These are phyloP conservation scores for Noctua janthina DNA, from an alignment of 2,888 invertebrate genomes.

Conservation along the genomic window DNA sequence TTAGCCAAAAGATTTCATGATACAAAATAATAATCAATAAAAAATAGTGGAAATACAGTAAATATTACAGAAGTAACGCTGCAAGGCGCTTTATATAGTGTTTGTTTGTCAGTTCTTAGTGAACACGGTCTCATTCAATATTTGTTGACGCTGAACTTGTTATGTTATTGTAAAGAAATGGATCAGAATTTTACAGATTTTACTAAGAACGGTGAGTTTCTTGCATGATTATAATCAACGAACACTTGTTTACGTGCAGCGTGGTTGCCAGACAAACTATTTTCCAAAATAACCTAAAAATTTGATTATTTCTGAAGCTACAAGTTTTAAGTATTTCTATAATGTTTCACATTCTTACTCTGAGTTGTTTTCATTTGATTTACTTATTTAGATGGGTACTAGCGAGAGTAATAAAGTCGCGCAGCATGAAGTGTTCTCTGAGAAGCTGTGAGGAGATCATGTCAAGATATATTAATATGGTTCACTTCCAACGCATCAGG, in stretches of 20 bases:
- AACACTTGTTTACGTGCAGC: too few relatives aligned
- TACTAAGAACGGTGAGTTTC: conserved; percentile 42
- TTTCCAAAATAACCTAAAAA: conserved; percentile 25
- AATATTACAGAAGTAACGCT: background rate
- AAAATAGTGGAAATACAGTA: background rate
- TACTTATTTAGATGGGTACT: background rate
- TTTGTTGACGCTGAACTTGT: background rate
- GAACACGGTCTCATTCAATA: background rate
- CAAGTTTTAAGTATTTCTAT: background rate
- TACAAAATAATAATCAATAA: background rate
- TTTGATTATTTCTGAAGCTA: background rate
- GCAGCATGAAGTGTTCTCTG: background rate
- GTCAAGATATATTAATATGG: background rate
- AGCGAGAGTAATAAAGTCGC: background rate
- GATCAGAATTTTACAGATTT: conserved; percentile 43
- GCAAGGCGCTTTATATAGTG: background rate
- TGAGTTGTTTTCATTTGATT: background rate
- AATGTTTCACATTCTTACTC: background rate
- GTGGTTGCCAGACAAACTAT: background rate
- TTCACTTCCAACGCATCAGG: background rate
- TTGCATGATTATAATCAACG: background rate
- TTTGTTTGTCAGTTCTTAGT: background rate
- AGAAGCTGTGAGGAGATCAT: background rate
- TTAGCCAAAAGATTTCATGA: background rate
- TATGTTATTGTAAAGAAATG: conserved; percentile 42